phyloP scores from a whole-genome alignment of 2,888 invertebrate species.

The Drosophila anceps region DNA sequence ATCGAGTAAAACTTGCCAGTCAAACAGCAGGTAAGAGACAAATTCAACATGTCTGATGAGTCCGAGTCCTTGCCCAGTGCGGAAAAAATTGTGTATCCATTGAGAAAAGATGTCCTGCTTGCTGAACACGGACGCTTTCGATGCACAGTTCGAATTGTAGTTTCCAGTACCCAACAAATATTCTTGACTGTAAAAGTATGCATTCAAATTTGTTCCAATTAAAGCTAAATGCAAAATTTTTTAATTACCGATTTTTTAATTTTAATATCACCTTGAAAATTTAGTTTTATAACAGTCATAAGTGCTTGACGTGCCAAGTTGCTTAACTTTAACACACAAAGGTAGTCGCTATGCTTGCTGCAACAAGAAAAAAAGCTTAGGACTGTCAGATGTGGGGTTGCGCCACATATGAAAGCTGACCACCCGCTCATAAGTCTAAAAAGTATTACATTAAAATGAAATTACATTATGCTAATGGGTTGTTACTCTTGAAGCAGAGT shows the following conservation, averaged over 20 bases:
- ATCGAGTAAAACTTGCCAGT: conserved; percentile 1
- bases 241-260: not conserved
- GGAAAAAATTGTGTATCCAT: conserved; percentile 75
- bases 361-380: conserved; percentile 4
- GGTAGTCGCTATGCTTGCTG: not conserved
- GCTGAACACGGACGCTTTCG: not conserved
- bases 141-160: not conserved
- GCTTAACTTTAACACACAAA: not conserved
- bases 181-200: not conserved
- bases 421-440: not conserved
- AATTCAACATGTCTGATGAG: conserved; percentile 9
- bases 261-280: conserved; percentile 1
- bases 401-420: conserved; percentile 4
- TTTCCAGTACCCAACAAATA: not conserved
- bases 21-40: conserved; percentile 25
- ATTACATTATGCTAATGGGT: conserved; percentile 57
- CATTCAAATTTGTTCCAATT: not conserved
- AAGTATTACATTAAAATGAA: conserved; percentile 42
- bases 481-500: conserved; percentile 19
- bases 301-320: not conserved
- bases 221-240: no score
- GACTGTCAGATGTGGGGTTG: not conserved
- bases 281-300: not conserved
- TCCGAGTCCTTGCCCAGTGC: conserved; percentile 34
- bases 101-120: conserved; percentile 17